Percentiles rank a stretch among this genome's conserved stretches.
phyloP scores from a whole-genome alignment of 2,888 invertebrate species.

The Apoda limacodes region DNA sequence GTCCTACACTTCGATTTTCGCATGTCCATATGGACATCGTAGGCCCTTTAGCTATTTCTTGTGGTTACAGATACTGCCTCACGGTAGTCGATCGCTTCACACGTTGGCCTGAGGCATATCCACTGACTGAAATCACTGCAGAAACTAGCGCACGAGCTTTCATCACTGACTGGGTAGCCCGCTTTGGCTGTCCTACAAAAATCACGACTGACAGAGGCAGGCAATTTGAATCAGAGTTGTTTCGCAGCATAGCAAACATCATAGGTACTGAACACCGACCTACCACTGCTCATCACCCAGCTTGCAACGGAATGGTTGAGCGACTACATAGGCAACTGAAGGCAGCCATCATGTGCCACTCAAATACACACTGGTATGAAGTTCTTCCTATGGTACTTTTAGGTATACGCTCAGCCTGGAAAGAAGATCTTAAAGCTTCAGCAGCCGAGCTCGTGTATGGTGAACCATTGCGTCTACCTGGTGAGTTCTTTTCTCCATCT shows the following conservation, averaged over 20 bases:
- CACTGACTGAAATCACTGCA: constrained; percentile 30
- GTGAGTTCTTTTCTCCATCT: too few species aligned
- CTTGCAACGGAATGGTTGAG: constrained; percentile 12
- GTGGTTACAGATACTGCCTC: constrained; percentile 8
- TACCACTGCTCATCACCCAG: constrained; percentile 20
- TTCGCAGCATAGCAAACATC: constrained; percentile 12
- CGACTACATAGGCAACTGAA: constrained; percentile 30
- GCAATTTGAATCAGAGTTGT: constrained; percentile 25
- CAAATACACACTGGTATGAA: constrained; percentile 9
- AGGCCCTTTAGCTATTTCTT: constrained; percentile 5
- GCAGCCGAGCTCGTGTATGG: too few species aligned
- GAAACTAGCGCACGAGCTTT: constrained; percentile 30
- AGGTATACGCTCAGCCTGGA: constrained; percentile 10
- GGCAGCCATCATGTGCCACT: too few species aligned
- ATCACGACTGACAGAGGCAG: constrained; percentile 20
- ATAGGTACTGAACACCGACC: too few species aligned
- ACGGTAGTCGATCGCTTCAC: constrained; percentile 25
- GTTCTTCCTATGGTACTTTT: constrained; percentile 8
- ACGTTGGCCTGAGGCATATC: constrained; percentile 31
- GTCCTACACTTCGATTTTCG: constrained; percentile 4
- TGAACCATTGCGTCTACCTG: too few species aligned
- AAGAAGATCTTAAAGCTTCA: too few species aligned
- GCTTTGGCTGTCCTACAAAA: constrained; percentile 34
- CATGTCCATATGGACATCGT: constrained; percentile 10
- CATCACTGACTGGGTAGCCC: constrained; percentile 31